Conservation (phyloP, 2,797 vertebrate species). For the Sebastes vulpes region DNA sequence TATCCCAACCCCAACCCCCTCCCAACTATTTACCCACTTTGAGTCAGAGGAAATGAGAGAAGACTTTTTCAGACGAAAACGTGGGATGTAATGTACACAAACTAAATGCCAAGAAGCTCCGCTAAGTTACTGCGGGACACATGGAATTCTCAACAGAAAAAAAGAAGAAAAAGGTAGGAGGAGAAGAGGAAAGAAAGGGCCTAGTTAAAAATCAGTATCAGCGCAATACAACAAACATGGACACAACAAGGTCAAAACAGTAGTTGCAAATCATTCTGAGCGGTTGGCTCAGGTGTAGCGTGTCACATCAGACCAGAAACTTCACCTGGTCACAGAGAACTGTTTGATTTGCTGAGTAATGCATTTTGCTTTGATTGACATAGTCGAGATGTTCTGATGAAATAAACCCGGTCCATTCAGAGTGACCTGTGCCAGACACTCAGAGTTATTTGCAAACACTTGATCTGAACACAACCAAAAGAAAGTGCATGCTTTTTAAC, state of each 20-base stretch:
- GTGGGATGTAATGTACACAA: conserved; percentile 50
- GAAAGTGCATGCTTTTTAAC: conserved; percentile 84
- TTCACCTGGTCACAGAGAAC: neutral
- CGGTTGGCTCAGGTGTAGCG: neutral
- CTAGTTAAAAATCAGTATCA: conserved; percentile 38
- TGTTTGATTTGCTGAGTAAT: neutral
- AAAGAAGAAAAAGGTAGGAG: neutral
- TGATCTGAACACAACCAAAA: conserved; percentile 74
- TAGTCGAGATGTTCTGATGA: neutral
- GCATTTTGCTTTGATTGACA: conserved; percentile 11
- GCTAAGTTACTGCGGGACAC: neutral
- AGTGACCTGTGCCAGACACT: conserved; percentile 14
- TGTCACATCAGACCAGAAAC: neutral
- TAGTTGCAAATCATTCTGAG: conserved; percentile 35
- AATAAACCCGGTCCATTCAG: neutral
- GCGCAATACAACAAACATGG: conserved; percentile 73
- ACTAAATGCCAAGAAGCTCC: conserved; percentile 34
- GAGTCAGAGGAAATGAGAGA: conserved; percentile 23
- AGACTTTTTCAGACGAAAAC: conserved; percentile 28
- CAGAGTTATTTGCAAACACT: conserved; percentile 45
- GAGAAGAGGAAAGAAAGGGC: neutral
- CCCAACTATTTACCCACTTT: conserved; percentile 60
- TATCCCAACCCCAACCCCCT: conserved; percentile 54
- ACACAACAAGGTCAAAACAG: conserved; percentile 44
- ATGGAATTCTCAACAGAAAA: conserved; percentile 16